These are phyloP conservation scores for Schizaphis graminum DNA, from an alignment of 2,888 invertebrate genomes.

Conservation along the genomic window DNA sequence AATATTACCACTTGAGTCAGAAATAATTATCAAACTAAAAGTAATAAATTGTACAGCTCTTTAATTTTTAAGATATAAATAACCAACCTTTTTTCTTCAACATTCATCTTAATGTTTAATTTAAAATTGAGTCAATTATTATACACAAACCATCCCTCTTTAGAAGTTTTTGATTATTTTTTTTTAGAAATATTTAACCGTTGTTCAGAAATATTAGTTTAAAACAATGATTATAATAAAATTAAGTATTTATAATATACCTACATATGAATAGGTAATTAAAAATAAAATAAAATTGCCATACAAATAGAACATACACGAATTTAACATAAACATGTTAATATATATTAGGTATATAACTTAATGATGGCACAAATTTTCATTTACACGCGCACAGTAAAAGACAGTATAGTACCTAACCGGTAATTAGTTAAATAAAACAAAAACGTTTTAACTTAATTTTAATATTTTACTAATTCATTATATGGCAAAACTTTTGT, in stretches of 20 bases:
- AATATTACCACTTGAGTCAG: background rate
- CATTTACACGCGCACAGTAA: background rate
- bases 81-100: background rate
- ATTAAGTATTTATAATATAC: background rate
- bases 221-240: background rate
- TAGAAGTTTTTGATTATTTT: background rate
- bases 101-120: background rate
- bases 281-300: background rate
- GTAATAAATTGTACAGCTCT: background rate
- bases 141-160: background rate
- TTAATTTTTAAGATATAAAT: background rate
- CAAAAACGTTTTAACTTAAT: background rate
- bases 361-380: background rate
- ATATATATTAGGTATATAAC: background rate
- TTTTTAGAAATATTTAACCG: background rate
- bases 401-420: background rate
- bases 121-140: background rate
- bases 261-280: background rate
- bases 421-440: background rate
- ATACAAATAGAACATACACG: background rate
- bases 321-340: background rate
- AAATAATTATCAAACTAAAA: background rate
- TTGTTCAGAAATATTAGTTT: background rate
- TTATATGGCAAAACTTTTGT: background rate
- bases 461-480: background rate